Evolutionary conservation across 2,797 vertebrate species (phyloP).

Genomic region (Enteromius unitaeniatus): DNA sequence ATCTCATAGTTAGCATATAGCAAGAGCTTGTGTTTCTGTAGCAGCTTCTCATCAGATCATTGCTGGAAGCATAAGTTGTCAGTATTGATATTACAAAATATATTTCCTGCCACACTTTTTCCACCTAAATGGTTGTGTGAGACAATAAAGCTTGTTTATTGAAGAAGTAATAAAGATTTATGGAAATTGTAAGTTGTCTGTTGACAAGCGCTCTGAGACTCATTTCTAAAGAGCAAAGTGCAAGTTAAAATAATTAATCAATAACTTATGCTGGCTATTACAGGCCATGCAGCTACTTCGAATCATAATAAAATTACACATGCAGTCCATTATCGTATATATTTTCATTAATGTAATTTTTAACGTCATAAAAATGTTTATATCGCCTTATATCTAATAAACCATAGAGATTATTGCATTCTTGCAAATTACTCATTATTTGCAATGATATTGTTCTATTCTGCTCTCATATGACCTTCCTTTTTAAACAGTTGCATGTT

Average conservation of each 20-base stretch:
- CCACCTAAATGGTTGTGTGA: neutral
- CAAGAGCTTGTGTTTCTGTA: neutral
- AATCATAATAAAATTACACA: constrained; percentile 27
- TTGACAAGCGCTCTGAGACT: constrained; percentile 29
- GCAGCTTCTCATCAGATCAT: constrained; percentile 2
- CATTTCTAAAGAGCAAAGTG: constrained; percentile 40
- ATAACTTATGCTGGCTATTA: constrained; percentile 30
- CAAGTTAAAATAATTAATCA: constrained; percentile 37
- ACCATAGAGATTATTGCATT: neutral
- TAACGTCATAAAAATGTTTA: neutral
- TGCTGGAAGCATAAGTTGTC: neutral
- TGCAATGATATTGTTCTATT: neutral
- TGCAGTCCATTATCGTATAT: neutral
- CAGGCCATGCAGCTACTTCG: neutral
- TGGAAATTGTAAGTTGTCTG: constrained; percentile 22
- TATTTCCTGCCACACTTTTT: constrained; percentile 1
- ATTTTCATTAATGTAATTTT: neutral
- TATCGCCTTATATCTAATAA: neutral
- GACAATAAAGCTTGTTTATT: constrained; percentile 24
- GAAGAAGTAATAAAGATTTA: constrained; percentile 45
- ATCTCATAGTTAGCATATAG: neutral
- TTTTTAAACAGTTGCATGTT: neutral
- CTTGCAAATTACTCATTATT: neutral
- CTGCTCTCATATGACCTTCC: neutral
- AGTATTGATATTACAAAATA: neutral